Evolutionary conservation across 2,113 vertebrate genomes (phyloP).

Genomic region (Uria lomvia): DNA sequence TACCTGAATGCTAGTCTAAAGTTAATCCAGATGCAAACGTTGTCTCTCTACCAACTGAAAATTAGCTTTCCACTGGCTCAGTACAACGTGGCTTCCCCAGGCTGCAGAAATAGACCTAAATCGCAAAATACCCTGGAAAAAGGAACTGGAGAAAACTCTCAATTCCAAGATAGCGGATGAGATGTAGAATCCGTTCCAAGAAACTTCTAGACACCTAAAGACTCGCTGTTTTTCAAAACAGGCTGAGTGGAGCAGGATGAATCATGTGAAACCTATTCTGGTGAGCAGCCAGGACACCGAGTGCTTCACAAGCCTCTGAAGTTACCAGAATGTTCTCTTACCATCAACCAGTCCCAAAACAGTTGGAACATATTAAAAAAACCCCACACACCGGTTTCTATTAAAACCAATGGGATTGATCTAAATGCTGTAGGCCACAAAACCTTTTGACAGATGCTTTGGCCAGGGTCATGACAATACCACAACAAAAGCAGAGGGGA

Average conservation of each 20-base stretch:
- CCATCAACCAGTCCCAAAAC: not conserved
- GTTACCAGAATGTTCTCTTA: constrained; percentile 41
- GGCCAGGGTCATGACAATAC: not conserved
- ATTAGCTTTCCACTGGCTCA: constrained; percentile 13
- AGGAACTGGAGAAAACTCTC: not conserved
- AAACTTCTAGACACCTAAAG: constrained; percentile 39
- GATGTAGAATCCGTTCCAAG: not conserved
- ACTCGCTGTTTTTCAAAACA: constrained; percentile 27
- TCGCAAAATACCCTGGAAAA: constrained; percentile 11
- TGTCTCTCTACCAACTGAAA: constrained; percentile 39
- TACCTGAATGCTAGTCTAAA: constrained; percentile 54
- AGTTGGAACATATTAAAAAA: not conserved
- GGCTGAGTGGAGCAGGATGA: not conserved
- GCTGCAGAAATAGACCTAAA: not conserved
- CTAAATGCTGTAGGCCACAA: not conserved
- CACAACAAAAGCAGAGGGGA: not conserved
- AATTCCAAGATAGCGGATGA: not conserved
- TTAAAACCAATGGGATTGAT: not conserved
- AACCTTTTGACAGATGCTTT: not conserved
- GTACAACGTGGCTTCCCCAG: not conserved
- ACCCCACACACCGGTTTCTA: not conserved
- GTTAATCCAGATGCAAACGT: constrained; percentile 28
- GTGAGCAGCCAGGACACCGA: not conserved
- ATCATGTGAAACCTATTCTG: constrained; percentile 34
- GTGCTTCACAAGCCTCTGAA: not conserved